phyloP scores from a whole-genome alignment of 2,797 vertebrate species.

The Periophthalmus magnuspinnatus region DNA sequence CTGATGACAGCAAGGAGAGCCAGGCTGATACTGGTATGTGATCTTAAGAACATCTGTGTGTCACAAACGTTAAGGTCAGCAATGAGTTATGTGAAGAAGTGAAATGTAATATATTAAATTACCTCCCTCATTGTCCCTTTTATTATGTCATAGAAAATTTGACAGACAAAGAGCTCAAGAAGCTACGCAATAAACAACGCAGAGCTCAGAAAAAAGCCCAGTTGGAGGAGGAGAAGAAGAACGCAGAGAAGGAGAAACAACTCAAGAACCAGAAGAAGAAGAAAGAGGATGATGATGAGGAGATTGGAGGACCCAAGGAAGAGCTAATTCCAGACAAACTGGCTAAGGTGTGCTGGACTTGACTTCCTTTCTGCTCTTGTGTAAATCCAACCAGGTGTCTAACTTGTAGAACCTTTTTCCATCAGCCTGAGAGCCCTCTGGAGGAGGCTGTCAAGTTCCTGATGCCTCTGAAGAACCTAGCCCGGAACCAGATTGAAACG shows the following conservation, averaged over 20 bases:
- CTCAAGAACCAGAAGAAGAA: slow-evolving; percentile 99
- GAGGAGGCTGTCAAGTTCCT: slow-evolving; percentile 99
- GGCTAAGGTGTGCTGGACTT: slow-evolving; percentile 83
- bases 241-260: slow-evolving; percentile 96
- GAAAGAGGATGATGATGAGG: slow-evolving; percentile 98
- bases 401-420: slow-evolving; percentile 10
- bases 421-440: slow-evolving; percentile 93
- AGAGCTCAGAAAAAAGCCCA: slow-evolving; percentile 98
- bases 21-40: slow-evolving; percentile 91
- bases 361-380: neutral
- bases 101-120: neutral
- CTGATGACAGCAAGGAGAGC: slow-evolving; percentile 94
- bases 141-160: slow-evolving; percentile 84
- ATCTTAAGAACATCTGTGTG: neutral
- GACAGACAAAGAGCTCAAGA: slow-evolving; percentile 97
- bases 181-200: slow-evolving; percentile 95
- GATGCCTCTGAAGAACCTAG: slow-evolving; percentile 95
- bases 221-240: slow-evolving; percentile 97
- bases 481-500: slow-evolving; percentile 97
- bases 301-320: slow-evolving; percentile 96
- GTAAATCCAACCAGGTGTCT: neutral
- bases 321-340: slow-evolving; percentile 98
- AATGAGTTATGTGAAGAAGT: neutral
- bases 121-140: neutral
- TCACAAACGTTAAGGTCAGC: neutral